Conservation (phyloP, 2,888 invertebrate genomes). For the Heteromyza rotundicornis region DNA sequence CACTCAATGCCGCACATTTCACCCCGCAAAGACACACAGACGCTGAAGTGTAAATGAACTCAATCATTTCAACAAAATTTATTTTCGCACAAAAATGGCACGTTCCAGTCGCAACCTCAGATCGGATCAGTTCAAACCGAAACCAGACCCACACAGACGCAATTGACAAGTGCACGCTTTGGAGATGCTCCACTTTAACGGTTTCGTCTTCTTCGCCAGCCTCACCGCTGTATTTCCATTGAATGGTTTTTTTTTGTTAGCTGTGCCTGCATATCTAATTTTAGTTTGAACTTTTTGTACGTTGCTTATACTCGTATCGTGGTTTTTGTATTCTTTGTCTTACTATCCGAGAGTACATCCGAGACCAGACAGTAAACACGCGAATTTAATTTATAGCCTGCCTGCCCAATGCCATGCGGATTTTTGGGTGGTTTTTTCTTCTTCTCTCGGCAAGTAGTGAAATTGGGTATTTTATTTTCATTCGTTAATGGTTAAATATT, state of each 20-base stretch:
- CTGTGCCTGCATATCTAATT: neutral
- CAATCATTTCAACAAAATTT: conserved; percentile 4
- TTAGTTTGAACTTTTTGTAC: neutral
- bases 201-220: conserved; percentile 1
- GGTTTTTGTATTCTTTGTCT: conserved; percentile 15
- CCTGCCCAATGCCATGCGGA: conserved; percentile 42
- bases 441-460: neutral
- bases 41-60: conserved; percentile 22
- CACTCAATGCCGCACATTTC: too few species aligned
- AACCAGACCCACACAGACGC: neutral
- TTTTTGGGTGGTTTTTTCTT: neutral
- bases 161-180: neutral
- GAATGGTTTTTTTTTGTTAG: neutral
- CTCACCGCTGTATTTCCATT: neutral
- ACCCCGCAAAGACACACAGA: neutral
- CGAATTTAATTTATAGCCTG: conserved; percentile 42
- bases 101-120: neutral
- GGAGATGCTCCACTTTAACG: conserved; percentile 24
- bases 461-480: neutral
- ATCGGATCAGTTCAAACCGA: neutral
- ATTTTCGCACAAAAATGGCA: conserved; percentile 1
- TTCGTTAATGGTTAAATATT: neutral
- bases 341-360: neutral
- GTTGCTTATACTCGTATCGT: conserved; percentile 23
- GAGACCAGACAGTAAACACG: conserved; percentile 29